Evolutionary conservation across 2,113 vertebrate genomes (phyloP).

Genomic region (Catharus minimus): DNA sequence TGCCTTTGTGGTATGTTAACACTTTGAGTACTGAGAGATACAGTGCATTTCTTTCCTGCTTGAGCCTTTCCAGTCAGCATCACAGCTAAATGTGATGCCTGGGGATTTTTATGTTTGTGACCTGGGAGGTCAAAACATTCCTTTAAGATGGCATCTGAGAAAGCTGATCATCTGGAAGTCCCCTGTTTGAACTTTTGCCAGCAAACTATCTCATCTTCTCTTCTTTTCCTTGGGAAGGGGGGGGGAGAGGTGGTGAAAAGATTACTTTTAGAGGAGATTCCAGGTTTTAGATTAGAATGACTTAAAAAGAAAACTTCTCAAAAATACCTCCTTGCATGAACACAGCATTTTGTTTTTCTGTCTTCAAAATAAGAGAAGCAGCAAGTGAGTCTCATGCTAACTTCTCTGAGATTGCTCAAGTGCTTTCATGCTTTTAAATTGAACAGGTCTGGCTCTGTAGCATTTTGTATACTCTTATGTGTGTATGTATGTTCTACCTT

Average conservation of each 20-base stretch:
- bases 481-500: neutral
- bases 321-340: neutral
- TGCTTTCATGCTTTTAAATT: neutral
- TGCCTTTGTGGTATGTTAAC: conserved; percentile 26
- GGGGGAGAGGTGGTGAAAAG: neutral
- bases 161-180: neutral
- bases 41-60: neutral
- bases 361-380: neutral
- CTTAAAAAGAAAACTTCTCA: neutral
- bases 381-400: neutral
- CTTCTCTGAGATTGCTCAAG: neutral
- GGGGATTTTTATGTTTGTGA: neutral
- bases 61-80: neutral
- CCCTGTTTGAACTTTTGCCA: conserved; percentile 39
- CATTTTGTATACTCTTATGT: neutral
- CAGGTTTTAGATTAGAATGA: neutral
- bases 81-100: neutral
- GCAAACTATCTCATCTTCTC: neutral
- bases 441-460: neutral
- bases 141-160: neutral
- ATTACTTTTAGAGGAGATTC: neutral
- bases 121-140: conserved; percentile 3
- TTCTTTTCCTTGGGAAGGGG: neutral
- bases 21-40: neutral
- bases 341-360: neutral